Evolutionary conservation across 2,113 vertebrate genomes (phyloP).

Genomic region (Malurus alboscapulatus): DNA sequence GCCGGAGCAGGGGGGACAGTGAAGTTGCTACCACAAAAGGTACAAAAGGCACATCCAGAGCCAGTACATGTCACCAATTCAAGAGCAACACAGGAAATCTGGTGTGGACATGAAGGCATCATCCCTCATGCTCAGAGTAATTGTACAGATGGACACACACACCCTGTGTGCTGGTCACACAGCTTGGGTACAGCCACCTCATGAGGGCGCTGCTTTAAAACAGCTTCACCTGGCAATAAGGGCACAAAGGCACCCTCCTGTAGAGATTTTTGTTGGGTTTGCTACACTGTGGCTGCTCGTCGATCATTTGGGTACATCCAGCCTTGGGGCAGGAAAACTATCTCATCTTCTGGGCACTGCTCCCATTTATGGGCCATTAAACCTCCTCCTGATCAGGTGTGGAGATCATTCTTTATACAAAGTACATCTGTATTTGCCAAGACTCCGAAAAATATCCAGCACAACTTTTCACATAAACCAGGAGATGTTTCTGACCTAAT

Average conservation of each 20-base stretch:
- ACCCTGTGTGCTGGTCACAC: neutral
- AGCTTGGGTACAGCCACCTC: neutral
- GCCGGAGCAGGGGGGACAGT: neutral
- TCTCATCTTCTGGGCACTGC: neutral
- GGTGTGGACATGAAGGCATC: neutral
- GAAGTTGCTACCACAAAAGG: neutral
- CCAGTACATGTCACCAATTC: neutral
- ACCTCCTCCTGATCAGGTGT: neutral
- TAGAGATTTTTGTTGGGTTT: neutral
- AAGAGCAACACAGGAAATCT: neutral
- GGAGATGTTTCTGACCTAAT: neutral
- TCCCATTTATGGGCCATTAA: neutral
- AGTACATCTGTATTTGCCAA: neutral
- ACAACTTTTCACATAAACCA: neutral
- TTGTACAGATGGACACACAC: fast-evolving
- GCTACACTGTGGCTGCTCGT: neutral
- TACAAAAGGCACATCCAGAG: neutral
- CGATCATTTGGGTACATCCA: fast-evolving
- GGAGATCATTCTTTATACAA: neutral
- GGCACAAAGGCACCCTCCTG: neutral
- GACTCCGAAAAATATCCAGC: neutral
- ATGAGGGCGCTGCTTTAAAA: neutral
- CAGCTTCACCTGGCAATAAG: neutral
- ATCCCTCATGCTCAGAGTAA: neutral
- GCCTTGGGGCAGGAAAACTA: neutral